A percentile compares a stretch with the other conserved stretches of the same genome.
phyloP scores from a whole-genome alignment of 2,888 invertebrate species.

The Eueremaeus valkanovi region DNA sequence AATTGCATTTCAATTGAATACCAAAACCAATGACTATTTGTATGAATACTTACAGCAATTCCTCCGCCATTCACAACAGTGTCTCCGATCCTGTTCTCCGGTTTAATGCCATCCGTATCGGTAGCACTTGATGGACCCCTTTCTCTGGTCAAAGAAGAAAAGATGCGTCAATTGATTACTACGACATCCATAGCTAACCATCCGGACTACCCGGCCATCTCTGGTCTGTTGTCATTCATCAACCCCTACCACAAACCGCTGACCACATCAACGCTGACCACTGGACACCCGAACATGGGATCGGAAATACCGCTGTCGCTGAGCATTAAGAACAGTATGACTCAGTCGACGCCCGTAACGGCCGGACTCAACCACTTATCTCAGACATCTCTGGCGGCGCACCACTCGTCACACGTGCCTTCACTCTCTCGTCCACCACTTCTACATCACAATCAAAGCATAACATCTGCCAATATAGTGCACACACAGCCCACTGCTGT shows the following conservation, averaged over 20 bases:
- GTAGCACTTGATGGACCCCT: constrained; percentile 23
- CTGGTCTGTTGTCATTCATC: constrained; percentile 21
- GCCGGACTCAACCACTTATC: neutral
- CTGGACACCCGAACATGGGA: neutral
- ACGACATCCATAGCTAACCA: constrained; percentile 4
- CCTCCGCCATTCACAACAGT: constrained; percentile 5
- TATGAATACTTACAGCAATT: neutral
- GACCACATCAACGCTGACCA: neutral
- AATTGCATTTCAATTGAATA: neutral
- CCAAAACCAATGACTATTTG: neutral
- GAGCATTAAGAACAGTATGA: neutral
- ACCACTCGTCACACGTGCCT: constrained; percentile 23
- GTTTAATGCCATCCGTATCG: constrained; percentile 6
- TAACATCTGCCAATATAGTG: constrained; percentile 21
- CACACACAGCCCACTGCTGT: constrained; percentile 35
- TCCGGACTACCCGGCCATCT: constrained; percentile 30
- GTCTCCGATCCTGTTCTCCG: constrained; percentile 15
- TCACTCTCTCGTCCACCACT: constrained; percentile 27
- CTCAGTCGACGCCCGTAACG: neutral
- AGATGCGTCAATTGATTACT: constrained; percentile 11
- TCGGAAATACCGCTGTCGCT: neutral
- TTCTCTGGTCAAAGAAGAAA: constrained; percentile 27
- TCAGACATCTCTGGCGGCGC: constrained; percentile 8
- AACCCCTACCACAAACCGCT: constrained; percentile 1
- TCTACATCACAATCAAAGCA: constrained; percentile 28